Evolutionary conservation across 1,140 invertebrate species (phyloP), one percentile per base, ranked within the genome.

Genomic region (Heliconius nattereri): DNA sequence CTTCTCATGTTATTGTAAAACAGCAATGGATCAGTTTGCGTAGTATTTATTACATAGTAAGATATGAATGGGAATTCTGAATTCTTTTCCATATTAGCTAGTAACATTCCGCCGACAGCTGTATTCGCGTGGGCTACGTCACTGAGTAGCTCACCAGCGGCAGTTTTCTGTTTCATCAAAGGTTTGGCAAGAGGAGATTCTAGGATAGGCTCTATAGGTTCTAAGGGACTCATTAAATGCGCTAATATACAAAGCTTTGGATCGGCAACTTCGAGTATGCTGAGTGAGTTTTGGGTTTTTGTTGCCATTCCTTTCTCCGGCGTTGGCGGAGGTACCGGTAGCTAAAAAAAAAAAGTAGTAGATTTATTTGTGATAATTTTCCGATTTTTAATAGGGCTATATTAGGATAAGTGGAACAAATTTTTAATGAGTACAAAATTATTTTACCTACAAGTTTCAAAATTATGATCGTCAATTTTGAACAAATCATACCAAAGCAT

Each of bases 41-140:
- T 96, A 37, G 97, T 98, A 89, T 98, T 98, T 92, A 98, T 97
- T 84, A 98, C 95, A 93, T 98, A 98, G 88, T 98, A 98, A 2
- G 97, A 96, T 94, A 98, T 98, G 94, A 98, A 98, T 7, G 98
- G 98, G 89, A 98, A 98, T 86, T 98, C 97, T 71, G 97, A 97
- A 90, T 97, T 97, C 89, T 97, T 97, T 89, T 98, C 98, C 96
- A 98, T 97, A 88, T 98, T 98, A 40, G 97, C 97, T 40, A 98
- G 92, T 9, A 98, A 94, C 96, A 98, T 98, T 82, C 98, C 96
- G 83, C 98, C 95, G 70, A 97, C 94, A 71, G 97, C 96, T 8
- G 96, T 96, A 85, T 97, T 97, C 5, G 96, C 96, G 87, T 96
- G 95, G 32, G 95, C 95, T 11, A 98, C 96, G 87, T 98, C 97